Evolutionary conservation across 2,113 vertebrate species (phyloP).

Genomic region (Parus major): DNA sequence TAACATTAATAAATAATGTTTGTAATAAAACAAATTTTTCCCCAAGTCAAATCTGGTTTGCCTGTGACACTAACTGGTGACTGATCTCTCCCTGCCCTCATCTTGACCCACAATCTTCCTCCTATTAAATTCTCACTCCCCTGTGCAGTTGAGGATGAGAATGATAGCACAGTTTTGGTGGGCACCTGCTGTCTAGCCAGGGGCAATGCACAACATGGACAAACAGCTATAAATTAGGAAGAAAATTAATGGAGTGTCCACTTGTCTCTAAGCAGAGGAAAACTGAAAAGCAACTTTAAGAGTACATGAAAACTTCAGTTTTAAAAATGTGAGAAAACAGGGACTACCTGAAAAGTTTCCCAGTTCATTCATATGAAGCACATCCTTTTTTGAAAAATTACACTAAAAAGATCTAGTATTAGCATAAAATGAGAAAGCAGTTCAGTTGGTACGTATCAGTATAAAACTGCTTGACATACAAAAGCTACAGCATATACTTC

Average conservation of each 20-base stretch:
- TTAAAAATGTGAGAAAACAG: background rate
- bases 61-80: rapidly evolving
- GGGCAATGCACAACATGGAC: background rate
- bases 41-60: rapidly evolving
- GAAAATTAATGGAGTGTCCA: background rate
- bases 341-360: background rate
- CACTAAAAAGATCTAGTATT: background rate
- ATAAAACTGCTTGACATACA: background rate
- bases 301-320: background rate
- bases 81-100: background rate
- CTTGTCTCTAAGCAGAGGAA: background rate
- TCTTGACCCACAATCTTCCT: background rate
- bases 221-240: background rate
- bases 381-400: background rate
- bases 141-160: background rate
- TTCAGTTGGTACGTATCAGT: background rate
- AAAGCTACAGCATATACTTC: background rate
- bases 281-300: background rate
- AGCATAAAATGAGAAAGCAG: background rate
- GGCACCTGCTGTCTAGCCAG: background rate
- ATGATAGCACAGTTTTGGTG: background rate
- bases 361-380: background rate
- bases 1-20: too few species aligned
- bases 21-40: background rate
- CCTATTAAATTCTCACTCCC: background rate